phyloP scores from a whole-genome alignment of 2,113 vertebrate genomes.

The Corythornis madagascariensis region DNA sequence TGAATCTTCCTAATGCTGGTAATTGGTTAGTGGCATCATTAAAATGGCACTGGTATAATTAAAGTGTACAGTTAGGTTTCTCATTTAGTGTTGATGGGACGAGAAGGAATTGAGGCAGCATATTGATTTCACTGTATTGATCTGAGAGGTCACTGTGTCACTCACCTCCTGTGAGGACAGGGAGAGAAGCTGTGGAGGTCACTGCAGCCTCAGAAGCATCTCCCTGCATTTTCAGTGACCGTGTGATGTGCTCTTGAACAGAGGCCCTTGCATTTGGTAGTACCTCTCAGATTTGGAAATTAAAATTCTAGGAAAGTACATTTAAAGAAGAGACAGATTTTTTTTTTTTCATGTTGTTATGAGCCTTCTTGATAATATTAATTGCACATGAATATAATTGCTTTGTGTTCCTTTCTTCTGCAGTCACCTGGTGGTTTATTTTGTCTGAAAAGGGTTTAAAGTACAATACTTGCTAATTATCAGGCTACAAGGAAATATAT shows the following conservation, averaged over 20 bases:
- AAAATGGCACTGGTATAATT: background rate
- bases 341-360: background rate
- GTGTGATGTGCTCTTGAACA: background rate
- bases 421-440: background rate
- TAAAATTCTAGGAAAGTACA: background rate
- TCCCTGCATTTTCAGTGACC: background rate
- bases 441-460: background rate
- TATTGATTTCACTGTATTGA: conserved; percentile 32
- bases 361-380: background rate
- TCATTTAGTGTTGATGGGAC: background rate
- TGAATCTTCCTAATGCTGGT: background rate
- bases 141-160: background rate
- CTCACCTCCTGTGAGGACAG: rapidly evolving
- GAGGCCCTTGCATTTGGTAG: background rate
- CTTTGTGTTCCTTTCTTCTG: conserved; percentile 20
- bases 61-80: background rate
- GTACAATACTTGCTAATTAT: background rate
- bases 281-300: background rate
- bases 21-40: background rate
- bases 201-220: background rate
- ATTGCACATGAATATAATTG: background rate
- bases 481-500: background rate
- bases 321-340: background rate
- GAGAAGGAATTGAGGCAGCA: background rate
- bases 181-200: background rate